Evolutionary conservation across 2,113 vertebrate species (phyloP).

Genomic region (Ictalurus furcatus): DNA sequence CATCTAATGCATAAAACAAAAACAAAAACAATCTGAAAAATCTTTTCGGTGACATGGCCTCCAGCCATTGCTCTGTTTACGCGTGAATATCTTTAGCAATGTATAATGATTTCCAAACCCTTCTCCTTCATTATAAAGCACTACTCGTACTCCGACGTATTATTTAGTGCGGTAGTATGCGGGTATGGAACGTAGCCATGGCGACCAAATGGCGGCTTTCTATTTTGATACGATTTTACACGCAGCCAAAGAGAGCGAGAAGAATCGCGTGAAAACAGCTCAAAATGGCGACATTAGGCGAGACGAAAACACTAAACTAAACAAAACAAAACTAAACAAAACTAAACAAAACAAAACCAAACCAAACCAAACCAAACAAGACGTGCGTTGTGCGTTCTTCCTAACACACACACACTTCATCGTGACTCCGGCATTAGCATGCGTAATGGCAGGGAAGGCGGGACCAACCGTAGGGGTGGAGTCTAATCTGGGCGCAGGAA

Average conservation of each 20-base stretch:
- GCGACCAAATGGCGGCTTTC: slow-evolving; percentile 4
- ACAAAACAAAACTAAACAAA: too few relatives aligned
- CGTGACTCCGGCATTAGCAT: slow-evolving; percentile 23
- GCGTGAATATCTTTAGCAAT: not conserved
- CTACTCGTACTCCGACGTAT: not conserved
- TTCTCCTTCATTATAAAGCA: not conserved
- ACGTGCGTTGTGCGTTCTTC: slow-evolving; percentile 17
- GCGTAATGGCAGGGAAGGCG: slow-evolving; percentile 8
- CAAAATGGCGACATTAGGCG: not conserved
- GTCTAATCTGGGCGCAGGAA: not conserved
- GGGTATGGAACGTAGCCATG: not conserved
- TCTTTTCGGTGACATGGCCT: too few relatives aligned
- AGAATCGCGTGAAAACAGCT: too few relatives aligned
- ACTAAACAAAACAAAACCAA: too few relatives aligned
- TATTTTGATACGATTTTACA: not conserved
- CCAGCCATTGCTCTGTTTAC: not conserved
- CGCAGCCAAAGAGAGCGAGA: not conserved
- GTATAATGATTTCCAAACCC: not conserved
- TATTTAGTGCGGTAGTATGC: not conserved
- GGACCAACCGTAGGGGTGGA: not conserved
- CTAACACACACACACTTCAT: not conserved
- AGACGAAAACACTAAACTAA: too few relatives aligned
- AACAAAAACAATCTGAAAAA: not conserved
- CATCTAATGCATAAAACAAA: not conserved
- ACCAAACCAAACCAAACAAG: not conserved